Evolutionary conservation across 2,888 invertebrate species (phyloP), one percentile per base, ranked within the genome.

Genomic region (Cryptocephalus primarius): DNA sequence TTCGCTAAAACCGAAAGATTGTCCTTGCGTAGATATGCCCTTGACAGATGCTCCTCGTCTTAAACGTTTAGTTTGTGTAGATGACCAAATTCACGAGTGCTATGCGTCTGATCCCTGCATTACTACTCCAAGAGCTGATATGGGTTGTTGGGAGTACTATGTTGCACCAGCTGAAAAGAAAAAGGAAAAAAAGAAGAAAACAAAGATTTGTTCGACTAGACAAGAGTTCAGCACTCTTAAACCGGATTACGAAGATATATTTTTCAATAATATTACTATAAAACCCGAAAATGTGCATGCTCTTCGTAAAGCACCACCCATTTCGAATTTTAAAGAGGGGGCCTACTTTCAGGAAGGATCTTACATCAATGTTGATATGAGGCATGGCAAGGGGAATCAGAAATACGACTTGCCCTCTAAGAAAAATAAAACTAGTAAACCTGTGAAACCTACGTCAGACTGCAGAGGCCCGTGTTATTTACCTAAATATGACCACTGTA

Each of bases 141-240:
- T 53, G 50, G 60, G 59, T 10, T 60, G 60, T 45, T 60, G 59
- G 59, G 57, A 59, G 40, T 60, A 54, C 42, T 31, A 48, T 14
- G 33, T 44, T 3, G 40, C 52, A 4, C 10, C 39, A 48, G 31
- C 48, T 48, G 12, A 40, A 33, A 1, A 47, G 45, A 6, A 22
- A 22, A 22, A 22, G 6, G 3, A 22, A 4, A 22, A 22, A 6
- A 22, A 22, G 22, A 22, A 22, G 22, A 22, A 22, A 22, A 6
- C 6, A 22, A 22, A 22, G 6, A 22, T 22, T 2, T 22, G 22
- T 22, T 22, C 22, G 22, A 22, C 22, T 36, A 36, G 12, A 36
- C 36, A 12, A 36, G 12, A 36, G 36, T 36, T 11, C 12, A 36
- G 12, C 12, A 36, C 36, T 36, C 2, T 22, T 6, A 22, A 6